Evolutionary conservation across 2,888 invertebrate genomes (phyloP), one percentile per base, ranked within the genome.

Genomic region (Tinea pellionella): DNA sequence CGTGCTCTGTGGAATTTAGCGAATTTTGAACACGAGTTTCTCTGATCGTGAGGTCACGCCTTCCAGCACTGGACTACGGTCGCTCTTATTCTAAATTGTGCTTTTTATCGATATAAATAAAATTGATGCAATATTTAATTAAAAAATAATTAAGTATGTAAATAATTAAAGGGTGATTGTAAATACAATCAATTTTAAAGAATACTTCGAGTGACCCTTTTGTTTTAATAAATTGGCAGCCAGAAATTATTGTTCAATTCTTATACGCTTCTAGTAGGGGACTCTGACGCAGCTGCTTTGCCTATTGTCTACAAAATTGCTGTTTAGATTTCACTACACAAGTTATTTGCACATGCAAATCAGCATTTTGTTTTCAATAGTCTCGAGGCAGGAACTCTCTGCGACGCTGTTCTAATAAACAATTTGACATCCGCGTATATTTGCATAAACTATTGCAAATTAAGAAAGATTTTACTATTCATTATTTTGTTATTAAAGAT

Each of bases 331-430:
- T 77, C 82, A 75, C 83, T 80, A 82, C 78, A 75, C 68, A n/a
- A 72, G 78, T 78, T 84, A 84, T 87, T 87, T 85, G 80, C 80
- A 78, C 80, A 86, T 86, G 87, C 82, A 86, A 86, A 87, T 85
- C 78, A 78, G 73, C 73, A 76, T 82, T 84, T 86, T 84, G 84
- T 84, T 84, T 84, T 80, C 74, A 73, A 61, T 53, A 61, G 61
- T 56, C 53, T 63, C 62, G 42, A 41, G 19, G 11, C 43, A 47
- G 29, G n/a, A 29, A 15, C 57, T 32, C 57, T 57, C 57, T 15
- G 13, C 19, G 32, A 29, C n/a, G 9, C 24, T 15, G 1, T 15
- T 30, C 32, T 13, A 29, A 57, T 32, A 18, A 60, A 43, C 53
- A 16, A 32, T 73, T 72, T 72, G 72, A 71, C 71, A 72, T 66